Evolutionary conservation across 2,888 invertebrate species (phyloP), one percentile per base, ranked within the genome.

Genomic region (Eupithecia dodoneata): DNA sequence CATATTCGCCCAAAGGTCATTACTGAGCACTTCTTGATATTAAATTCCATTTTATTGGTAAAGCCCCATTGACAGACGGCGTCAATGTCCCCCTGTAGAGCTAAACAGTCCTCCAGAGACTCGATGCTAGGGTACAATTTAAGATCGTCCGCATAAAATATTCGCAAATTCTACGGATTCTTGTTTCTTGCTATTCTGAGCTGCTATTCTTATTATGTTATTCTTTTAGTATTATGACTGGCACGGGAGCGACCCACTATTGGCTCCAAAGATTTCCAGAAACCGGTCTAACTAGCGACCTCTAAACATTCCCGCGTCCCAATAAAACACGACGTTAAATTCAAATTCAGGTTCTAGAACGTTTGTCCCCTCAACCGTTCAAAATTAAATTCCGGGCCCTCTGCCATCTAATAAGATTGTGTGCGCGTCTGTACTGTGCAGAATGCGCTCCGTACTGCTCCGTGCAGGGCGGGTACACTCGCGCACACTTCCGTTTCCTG

Each of bases 301-400:
- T 30, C 3, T 30, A 4, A 18, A 63, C 63, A 63, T 63, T 63
- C 63, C 63, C 30, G 18, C 30, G 18, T 4, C 30, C 18, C 63
- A 63, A 30, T 30, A 30, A 12, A 30, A 30, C 30, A 30, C 10
- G 30, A 30, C 3, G 30, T 63, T 30, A 63, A 63, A 63, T 63
- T 63, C 30, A 63, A 63, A 63, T 63, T 63, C 63, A 63, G 63
- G 30, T 63, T 30, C 55, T 30, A 63, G 63, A 63, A 63, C 30
- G 30, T 30, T 30, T 30, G 63, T 4, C 12, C 63, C 63, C 30
- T 63, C 63, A 30, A 63, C 63, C 63, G 30, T 63, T 63, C 30
- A 63, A 63, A 63, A 63, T 63, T 63, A 63, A 63, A 63, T 63
- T 63, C 63, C 63, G 30, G 59, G 12, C 63, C 63, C 63, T 59